phyloP scores from a whole-genome alignment of 2,888 invertebrate genomes.

The Erebia epiphron region DNA sequence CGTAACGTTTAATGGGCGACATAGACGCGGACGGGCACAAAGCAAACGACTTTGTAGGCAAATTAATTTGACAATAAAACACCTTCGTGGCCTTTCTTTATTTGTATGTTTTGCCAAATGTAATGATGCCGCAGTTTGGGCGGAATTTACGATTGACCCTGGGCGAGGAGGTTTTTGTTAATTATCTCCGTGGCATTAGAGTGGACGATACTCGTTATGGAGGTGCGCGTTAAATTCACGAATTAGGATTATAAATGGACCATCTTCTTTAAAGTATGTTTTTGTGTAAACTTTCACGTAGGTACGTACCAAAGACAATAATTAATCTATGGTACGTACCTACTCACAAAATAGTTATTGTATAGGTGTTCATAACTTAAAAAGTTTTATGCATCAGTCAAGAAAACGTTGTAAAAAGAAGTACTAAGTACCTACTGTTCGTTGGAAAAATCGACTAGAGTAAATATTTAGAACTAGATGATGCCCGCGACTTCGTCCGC shows the following conservation, averaged over 20 bases:
- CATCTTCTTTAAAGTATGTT: not conserved
- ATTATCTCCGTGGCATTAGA: slow-evolving; percentile 12
- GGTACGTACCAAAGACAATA: no score
- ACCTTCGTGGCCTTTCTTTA: slow-evolving; percentile 36
- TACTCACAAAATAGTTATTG: not conserved
- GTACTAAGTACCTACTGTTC: no score
- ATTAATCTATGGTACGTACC: no score
- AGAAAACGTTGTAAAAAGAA: no score
- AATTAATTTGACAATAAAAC: slow-evolving; percentile 60
- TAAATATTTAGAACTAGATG: no score
- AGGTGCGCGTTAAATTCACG: slow-evolving; percentile 7
- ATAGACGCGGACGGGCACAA: slow-evolving; percentile 50
- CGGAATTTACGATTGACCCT: slow-evolving; percentile 21
- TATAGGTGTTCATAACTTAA: no score
- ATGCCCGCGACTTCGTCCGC: no score
- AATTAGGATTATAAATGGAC: slow-evolving; percentile 10
- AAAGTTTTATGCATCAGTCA: no score
- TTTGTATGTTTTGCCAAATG: slow-evolving; percentile 33
- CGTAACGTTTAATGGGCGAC: slow-evolving; percentile 55
- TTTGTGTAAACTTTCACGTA: not conserved
- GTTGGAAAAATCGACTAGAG: not conserved
- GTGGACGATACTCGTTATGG: slow-evolving; percentile 8
- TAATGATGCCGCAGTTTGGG: slow-evolving; percentile 26
- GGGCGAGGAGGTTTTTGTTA: slow-evolving; percentile 13
- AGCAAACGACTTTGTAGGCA: slow-evolving; percentile 55